phyloP scores from a whole-genome alignment of 2,113 vertebrate genomes.

The Heterochromis multidens region DNA sequence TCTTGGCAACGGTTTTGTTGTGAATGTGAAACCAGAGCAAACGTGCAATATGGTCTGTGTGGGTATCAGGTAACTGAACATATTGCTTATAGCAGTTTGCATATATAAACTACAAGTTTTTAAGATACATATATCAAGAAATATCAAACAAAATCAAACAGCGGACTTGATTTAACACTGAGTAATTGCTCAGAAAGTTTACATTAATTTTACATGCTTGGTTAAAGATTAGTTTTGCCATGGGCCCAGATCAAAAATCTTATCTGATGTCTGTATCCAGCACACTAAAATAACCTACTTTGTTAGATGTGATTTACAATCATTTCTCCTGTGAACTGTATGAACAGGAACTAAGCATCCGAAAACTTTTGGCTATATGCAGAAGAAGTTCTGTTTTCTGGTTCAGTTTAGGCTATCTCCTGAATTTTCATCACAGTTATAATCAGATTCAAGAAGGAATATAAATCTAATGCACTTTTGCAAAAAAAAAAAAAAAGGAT shows the following conservation, averaged over 20 bases:
- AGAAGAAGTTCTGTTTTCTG: not conserved
- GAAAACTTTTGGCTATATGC: not conserved
- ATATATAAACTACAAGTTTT: not conserved
- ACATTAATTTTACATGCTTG: not conserved
- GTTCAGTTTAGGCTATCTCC: not conserved
- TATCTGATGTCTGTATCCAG: not conserved
- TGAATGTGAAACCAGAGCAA: not conserved
- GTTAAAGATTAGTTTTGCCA: not conserved
- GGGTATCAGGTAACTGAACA: not conserved
- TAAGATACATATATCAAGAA: not conserved
- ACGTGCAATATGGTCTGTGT: not conserved
- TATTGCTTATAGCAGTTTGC: not conserved
- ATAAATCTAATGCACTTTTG: not conserved
- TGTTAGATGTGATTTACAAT: not conserved
- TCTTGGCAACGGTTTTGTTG: constrained; percentile 8
- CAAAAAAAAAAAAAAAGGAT: not conserved
- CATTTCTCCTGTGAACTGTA: not conserved
- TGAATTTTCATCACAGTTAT: not conserved
- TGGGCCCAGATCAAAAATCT: not conserved
- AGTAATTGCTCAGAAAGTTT: not conserved
- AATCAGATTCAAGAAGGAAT: not conserved
- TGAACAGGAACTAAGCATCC: not conserved
- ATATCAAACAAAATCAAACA: not conserved
- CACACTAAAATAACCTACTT: not conserved
- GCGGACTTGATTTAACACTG: not conserved